Evolutionary conservation across 2,113 vertebrate species (phyloP).

Genomic region (Cyprinodon brontotheroides): DNA sequence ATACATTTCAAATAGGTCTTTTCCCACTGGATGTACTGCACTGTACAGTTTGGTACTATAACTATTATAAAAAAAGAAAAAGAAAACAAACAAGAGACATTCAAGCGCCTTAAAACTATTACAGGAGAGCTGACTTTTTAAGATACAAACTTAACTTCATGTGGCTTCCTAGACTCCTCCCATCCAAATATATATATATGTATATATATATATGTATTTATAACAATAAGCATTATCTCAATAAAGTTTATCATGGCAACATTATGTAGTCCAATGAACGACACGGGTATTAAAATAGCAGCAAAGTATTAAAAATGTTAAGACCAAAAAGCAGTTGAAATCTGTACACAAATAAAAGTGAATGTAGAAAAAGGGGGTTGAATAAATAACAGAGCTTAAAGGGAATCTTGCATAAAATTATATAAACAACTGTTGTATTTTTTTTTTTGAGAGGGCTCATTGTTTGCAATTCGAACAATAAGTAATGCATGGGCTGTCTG

Average conservation of each 20-base stretch:
- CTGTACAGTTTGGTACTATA: constrained; percentile 79
- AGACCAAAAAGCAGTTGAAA: constrained; percentile 68
- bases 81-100: constrained; percentile 75
- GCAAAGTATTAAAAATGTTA: constrained; percentile 79
- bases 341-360: constrained; percentile 79
- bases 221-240: constrained; percentile 69
- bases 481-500: constrained; percentile 76
- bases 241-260: constrained; percentile 63
- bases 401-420: constrained; percentile 83
- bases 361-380: constrained; percentile 68
- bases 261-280: constrained; percentile 68
- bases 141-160: constrained; percentile 72
- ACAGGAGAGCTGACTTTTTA: constrained; percentile 75
- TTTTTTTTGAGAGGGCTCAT: constrained; percentile 69
- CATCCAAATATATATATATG: constrained; percentile 24
- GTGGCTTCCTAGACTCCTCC: constrained; percentile 53
- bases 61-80: constrained; percentile 56
- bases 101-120: constrained; percentile 75
- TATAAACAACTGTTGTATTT: constrained; percentile 72
- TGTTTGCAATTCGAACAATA: constrained; percentile 68
- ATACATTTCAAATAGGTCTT: constrained; percentile 69
- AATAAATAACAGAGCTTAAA: constrained; percentile 80
- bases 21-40: constrained; percentile 76
- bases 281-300: constrained; percentile 82
- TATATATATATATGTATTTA: constrained; percentile 46